These are phyloP conservation scores for Drosophila nr. medialis DNA, from an alignment of 2,888 invertebrate genomes.

Conservation along the genomic window DNA sequence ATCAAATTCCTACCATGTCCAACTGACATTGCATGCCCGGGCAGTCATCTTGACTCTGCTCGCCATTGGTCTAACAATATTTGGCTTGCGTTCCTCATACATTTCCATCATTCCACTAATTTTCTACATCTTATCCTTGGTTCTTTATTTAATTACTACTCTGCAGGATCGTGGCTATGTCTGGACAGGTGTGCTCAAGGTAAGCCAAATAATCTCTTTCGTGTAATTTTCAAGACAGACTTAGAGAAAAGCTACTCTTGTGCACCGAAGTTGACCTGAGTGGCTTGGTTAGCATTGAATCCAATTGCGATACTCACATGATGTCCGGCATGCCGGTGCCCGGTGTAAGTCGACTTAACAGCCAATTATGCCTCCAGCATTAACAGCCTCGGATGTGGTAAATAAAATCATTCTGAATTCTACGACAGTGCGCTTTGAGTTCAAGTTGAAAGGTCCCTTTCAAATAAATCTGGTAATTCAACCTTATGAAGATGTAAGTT, in stretches of 20 bases:
- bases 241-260: slow-evolving; percentile 49
- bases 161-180: too few species aligned
- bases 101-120: too few species aligned
- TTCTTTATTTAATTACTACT: too few species aligned
- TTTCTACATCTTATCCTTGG: too few species aligned
- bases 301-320: slow-evolving; percentile 70
- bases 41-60: too few species aligned
- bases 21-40: too few species aligned
- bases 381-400: slow-evolving; percentile 49
- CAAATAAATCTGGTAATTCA: slow-evolving; percentile 73
- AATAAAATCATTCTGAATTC: slow-evolving; percentile 34
- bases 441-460: slow-evolving; percentile 64
- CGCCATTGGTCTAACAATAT: too few species aligned
- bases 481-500: slow-evolving; percentile 59
- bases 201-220: too few species aligned
- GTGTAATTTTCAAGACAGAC: slow-evolving; percentile 85
- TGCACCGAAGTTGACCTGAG: slow-evolving; percentile 54
- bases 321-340: slow-evolving; percentile 73
- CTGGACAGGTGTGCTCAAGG: too few species aligned
- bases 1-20: too few species aligned
- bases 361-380: slow-evolving; percentile 52
- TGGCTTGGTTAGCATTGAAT: slow-evolving; percentile 50
- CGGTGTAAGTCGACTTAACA: slow-evolving; percentile 46
- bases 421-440: slow-evolving; percentile 60
- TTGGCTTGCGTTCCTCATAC: too few species aligned